Percentiles rank a stretch among this genome's conserved stretches.
These are phyloP conservation scores for Archivesica marissinica DNA, from an alignment of 1,140 invertebrate genomes.

Conservation along the genomic window DNA sequence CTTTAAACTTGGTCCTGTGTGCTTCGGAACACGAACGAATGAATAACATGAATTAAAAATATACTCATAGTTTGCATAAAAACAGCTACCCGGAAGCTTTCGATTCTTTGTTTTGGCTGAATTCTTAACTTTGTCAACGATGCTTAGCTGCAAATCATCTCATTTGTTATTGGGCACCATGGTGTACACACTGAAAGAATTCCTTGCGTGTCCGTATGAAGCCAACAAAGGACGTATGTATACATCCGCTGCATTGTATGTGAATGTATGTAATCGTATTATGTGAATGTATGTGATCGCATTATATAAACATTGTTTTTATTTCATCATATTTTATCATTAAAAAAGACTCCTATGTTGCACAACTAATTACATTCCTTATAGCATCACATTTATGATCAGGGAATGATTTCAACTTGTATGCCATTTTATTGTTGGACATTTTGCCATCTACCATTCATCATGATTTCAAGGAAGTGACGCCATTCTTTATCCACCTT, in stretches of 20 bases:
- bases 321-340: not conserved
- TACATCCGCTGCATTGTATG: not conserved
- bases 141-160: not conserved
- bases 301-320: not conserved
- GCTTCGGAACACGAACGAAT: constrained; percentile 85
- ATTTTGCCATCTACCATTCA: constrained; percentile 57
- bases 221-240: not conserved
- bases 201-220: constrained; percentile 35
- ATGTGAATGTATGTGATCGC: not conserved
- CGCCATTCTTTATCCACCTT: constrained; percentile 50
- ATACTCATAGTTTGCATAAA: not conserved
- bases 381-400: constrained; percentile 59
- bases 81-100: constrained; percentile 46
- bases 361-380: constrained; percentile 37
- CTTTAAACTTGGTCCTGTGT: constrained; percentile 92
- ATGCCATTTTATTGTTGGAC: not conserved
- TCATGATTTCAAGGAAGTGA: constrained; percentile 57
- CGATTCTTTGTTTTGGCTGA: constrained; percentile 51
- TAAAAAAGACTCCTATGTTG: not conserved
- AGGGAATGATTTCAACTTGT: constrained; percentile 54
- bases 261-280: too few species aligned
- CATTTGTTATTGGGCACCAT: not conserved
- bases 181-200: not conserved
- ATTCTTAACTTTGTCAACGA: not conserved
- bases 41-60: not conserved